These are phyloP conservation scores for Acrocephalus scirpaceus DNA, from an alignment of 2,797 vertebrate species.

Conservation along the genomic window DNA sequence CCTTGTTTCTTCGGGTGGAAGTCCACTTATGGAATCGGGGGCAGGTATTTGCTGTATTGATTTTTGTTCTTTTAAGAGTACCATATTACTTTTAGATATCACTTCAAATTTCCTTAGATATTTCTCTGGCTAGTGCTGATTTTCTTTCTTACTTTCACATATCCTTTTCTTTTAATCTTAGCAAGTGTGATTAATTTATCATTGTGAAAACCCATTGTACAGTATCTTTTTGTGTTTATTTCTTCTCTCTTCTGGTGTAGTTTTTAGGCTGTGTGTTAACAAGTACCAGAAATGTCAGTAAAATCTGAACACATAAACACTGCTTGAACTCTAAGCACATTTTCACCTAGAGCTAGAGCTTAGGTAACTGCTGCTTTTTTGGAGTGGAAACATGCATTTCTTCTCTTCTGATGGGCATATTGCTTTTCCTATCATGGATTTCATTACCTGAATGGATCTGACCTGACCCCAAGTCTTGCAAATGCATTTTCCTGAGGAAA, in stretches of 20 bases:
- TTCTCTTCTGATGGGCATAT: background rate
- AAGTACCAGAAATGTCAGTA: background rate
- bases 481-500: background rate
- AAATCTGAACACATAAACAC: background rate
- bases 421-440: background rate
- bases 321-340: background rate
- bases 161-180: background rate
- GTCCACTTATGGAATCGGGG: accelerated
- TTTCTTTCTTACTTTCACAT: background rate
- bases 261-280: background rate
- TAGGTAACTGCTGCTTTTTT: background rate
- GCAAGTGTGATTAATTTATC: background rate
- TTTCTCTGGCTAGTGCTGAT: background rate
- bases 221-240: background rate
- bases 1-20: background rate
- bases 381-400: background rate
- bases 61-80: background rate
- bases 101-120: background rate
- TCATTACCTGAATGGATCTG: background rate
- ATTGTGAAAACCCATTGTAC: background rate
- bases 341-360: background rate
- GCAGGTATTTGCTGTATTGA: background rate
- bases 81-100: background rate
- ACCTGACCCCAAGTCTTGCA: background rate
- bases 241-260: background rate